phyloP scores from a whole-genome alignment of 2,888 invertebrate species.

The Dryadula phaetusa region DNA sequence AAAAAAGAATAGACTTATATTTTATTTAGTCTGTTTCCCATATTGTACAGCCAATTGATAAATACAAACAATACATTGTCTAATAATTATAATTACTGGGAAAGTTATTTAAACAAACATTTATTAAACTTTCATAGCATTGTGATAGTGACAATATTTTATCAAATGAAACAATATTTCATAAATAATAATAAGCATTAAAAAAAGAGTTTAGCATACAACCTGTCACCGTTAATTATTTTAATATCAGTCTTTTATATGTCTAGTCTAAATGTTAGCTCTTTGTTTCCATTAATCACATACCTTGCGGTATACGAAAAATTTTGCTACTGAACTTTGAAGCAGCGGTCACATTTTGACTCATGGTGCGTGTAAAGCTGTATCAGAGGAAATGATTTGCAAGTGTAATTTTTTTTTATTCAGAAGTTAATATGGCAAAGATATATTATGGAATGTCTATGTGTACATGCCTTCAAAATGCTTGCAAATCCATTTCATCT shows the following conservation, averaged over 20 bases:
- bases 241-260: constrained; percentile 1
- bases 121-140: neutral
- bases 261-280: constrained; percentile 11
- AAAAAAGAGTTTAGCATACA: neutral
- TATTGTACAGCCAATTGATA: too few species aligned
- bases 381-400: constrained; percentile 14
- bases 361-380: constrained; percentile 28
- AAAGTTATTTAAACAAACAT: too few species aligned
- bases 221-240: neutral
- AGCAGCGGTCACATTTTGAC: constrained; percentile 17
- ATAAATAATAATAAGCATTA: neutral
- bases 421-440: neutral
- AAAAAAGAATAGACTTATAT: too few species aligned
- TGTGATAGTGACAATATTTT: neutral
- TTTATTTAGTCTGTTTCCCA: too few species aligned
- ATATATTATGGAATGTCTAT: too few species aligned
- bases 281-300: neutral
- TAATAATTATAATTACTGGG: too few species aligned
- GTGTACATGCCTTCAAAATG: neutral
- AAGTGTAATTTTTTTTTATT: neutral
- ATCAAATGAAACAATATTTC: neutral
- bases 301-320: constrained; percentile 1
- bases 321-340: constrained; percentile 2
- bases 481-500: constrained; percentile 14
- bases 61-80: too few species aligned